These are phyloP conservation scores for Hemicordylus capensis DNA, from an alignment of 2,113 vertebrate species.

Conservation along the genomic window DNA sequence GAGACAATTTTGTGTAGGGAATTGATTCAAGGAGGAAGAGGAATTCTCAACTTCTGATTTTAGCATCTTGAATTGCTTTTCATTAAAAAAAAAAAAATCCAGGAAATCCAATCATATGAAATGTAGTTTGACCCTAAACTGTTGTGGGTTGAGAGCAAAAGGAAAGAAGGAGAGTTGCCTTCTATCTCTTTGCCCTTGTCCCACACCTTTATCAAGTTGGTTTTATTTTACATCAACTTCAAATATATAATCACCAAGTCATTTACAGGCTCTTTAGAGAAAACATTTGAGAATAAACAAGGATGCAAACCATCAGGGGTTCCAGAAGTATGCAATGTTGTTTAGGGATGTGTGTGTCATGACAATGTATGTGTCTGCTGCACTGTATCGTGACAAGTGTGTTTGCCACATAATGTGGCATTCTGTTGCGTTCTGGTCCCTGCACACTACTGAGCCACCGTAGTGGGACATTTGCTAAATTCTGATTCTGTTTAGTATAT, in stretches of 20 bases:
- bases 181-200: not conserved
- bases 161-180: no score
- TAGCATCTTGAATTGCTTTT: not conserved
- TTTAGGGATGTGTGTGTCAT: not conserved
- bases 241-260: not conserved
- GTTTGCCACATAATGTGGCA: not conserved
- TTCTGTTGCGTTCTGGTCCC: no score
- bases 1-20: no score
- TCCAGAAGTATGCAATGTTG: not conserved
- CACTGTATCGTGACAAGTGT: no score
- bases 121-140: not conserved
- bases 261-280: not conserved
- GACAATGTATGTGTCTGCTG: not conserved
- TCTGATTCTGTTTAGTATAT: constrained; percentile 42
- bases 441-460: not conserved
- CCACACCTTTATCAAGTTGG: not conserved
- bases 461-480: constrained; percentile 2
- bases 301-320: not conserved
- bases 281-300: constrained; percentile 12
- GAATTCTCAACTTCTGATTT: not conserved
- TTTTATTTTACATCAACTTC: not conserved
- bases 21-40: no score
- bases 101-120: not conserved
- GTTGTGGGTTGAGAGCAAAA: not conserved
- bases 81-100: not conserved